Base-by-base conservation (phyloP, 2,888 invertebrate genomes). In the Epiblema foenella region DNA sequence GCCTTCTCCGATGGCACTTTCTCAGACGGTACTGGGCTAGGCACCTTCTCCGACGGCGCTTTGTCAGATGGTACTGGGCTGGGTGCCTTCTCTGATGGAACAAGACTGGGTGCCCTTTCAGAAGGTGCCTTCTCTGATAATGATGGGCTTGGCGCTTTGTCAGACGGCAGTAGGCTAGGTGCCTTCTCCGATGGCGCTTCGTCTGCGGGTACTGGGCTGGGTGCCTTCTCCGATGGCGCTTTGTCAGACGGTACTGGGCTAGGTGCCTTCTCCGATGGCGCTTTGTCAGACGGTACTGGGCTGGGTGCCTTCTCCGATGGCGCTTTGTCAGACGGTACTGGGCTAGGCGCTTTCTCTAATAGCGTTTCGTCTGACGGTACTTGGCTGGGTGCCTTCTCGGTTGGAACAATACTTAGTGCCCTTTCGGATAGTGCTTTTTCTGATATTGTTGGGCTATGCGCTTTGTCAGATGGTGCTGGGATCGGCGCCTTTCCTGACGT, bases 291-390 rank as follows among this genome's bases (percentile, higher is more conserved):
- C 7, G 33, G 57, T 0, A 46, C 37, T 0, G 72, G 72, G 5
- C 76, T 75, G 7, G 74, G 65, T 24, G 52, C 65, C 42, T 76
- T 77, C 4, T 77, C 73, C 9, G 57, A 57, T 2, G 51, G n/a
- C 8, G 20, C 56, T 17, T 54, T 68, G n/a, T 73, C 52, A 24
- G 60, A 46, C 12, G 11, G 17, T 18, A 39, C 2, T 69, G 64
- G 51, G 42, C 73, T 69, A 9, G 51, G 15, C 24, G 63, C 33
- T 17, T 64, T 70, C n/a, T n/a, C n/a, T n/a, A n/a, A n/a, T n/a
- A n/a, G n/a, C n/a, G n/a, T n/a, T n/a, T n/a, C n/a, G 0, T 70
- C 75, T 1, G 72, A 73, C 8, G 49, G 59, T 37, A 39, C 52
- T 0, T 52, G 67, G 39, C 62, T 67, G 0, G 57, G 15, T 8